Conservation (phyloP, 1,140 invertebrate genomes). For the Cheumatopsyche charites region DNA sequence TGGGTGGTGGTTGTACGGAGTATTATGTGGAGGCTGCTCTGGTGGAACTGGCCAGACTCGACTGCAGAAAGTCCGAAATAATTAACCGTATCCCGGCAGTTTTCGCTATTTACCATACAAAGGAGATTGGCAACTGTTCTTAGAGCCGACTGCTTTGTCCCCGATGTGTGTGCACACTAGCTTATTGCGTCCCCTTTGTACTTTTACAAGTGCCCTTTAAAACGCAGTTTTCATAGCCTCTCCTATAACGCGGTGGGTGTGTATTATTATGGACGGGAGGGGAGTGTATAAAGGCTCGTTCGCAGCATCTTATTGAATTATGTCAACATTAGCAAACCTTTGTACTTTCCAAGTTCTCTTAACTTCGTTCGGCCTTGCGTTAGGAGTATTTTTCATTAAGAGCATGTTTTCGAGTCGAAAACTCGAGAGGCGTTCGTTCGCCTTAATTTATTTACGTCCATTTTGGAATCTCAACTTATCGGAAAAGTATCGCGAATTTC, state of each 20-base stretch:
- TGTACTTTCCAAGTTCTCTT: conserved; percentile 17
- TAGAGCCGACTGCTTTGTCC: no score
- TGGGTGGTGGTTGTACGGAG: not conserved
- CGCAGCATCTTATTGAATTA: conserved; percentile 17
- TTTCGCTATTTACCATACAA: not conserved
- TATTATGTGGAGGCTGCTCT: not conserved
- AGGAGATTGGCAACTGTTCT: not conserved
- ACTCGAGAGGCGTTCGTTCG: no score
- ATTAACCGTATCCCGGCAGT: conserved; percentile 1
- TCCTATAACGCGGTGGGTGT: no score
- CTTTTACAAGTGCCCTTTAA: conserved; percentile 15
- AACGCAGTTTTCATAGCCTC: conserved; percentile 3
- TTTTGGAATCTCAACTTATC: no score
- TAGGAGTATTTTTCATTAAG: conserved; percentile 10
- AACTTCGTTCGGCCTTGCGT: conserved; percentile 11
- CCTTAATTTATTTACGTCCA: no score
- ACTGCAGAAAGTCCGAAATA: conserved; percentile 13
- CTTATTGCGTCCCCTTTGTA: not conserved
- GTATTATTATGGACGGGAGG: not conserved
- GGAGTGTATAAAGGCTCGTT: conserved; percentile 5
- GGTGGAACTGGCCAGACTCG: conserved; percentile 6
- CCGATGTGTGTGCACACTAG: no score
- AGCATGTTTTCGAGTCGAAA: no score
- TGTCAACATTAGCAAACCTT: conserved; percentile 20
- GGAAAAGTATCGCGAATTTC: no score